These are phyloP conservation scores for Macrosiphum euphorbiae DNA, from an alignment of 2,888 invertebrate species.

Conservation along the genomic window DNA sequence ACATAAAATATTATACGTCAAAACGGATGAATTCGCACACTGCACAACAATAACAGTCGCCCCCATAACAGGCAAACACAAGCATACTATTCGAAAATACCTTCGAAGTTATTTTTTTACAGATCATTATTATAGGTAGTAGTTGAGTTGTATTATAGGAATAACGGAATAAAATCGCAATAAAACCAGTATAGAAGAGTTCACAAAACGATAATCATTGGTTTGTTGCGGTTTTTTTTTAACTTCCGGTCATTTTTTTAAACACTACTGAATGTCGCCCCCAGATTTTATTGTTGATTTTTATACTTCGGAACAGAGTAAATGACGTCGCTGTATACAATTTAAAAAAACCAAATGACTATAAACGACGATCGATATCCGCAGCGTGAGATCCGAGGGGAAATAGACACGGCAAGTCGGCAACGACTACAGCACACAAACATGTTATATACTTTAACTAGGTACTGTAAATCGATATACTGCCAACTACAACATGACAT, in stretches of 20 bases:
- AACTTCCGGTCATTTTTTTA: neutral
- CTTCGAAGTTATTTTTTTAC: neutral
- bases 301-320: neutral
- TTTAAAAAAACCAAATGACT: neutral
- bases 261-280: neutral
- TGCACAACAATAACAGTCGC: neutral
- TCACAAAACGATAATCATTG: neutral
- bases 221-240: neutral
- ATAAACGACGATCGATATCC: neutral
- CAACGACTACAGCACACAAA: neutral
- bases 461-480: neutral
- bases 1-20: neutral
- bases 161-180: constrained; percentile 4
- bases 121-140: neutral
- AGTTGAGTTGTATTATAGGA: neutral
- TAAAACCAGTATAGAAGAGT: neutral
- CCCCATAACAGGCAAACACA: neutral
- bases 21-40: neutral
- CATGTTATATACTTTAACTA: neutral
- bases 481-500: too few relatives aligned
- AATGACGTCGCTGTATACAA: neutral
- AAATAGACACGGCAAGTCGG: neutral
- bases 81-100: neutral
- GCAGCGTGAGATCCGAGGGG: neutral
- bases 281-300: neutral